Evolutionary conservation across 2,888 invertebrate genomes (phyloP).

Genomic region (Baronia brevicornis): DNA sequence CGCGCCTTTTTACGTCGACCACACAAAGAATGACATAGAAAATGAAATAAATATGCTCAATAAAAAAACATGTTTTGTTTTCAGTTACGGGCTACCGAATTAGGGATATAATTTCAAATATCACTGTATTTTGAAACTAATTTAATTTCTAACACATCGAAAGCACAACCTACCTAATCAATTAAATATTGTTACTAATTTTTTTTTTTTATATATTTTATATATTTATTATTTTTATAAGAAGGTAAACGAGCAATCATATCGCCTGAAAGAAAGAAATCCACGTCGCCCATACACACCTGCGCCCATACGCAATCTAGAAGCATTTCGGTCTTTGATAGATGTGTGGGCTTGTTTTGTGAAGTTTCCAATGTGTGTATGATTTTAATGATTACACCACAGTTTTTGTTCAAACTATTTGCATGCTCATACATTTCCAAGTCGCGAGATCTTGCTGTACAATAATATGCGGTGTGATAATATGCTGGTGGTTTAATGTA

Average conservation of each 20-base stretch:
- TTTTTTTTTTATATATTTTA: slow-evolving; percentile 12
- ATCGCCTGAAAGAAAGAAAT: no score
- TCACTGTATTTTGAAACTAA: slow-evolving; percentile 26
- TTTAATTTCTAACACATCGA: slow-evolving; percentile 30
- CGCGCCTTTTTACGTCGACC: slow-evolving; percentile 48
- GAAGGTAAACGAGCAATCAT: slow-evolving; percentile 9
- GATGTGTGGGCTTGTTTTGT: no score
- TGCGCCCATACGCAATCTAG: no score
- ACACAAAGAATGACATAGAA: slow-evolving; percentile 55
- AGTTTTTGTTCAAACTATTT: no score
- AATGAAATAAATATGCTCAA: slow-evolving; percentile 33
- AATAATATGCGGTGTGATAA: no score
- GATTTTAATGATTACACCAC: no score
- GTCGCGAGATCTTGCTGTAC: no score
- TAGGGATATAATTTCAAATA: slow-evolving; percentile 41
- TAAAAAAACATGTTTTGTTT: slow-evolving; percentile 44
- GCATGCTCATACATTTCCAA: no score
- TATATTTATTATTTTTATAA: slow-evolving; percentile 14
- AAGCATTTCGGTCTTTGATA: no score
- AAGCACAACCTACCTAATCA: slow-evolving; percentile 4
- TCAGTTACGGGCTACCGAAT: slow-evolving; percentile 57
- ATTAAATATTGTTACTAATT: slow-evolving; percentile 18
- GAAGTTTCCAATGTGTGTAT: no score
- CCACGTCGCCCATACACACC: no score
- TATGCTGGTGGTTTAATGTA: no score